phyloP scores from a whole-genome alignment of 2,113 vertebrate species.

The Uria lomvia region DNA sequence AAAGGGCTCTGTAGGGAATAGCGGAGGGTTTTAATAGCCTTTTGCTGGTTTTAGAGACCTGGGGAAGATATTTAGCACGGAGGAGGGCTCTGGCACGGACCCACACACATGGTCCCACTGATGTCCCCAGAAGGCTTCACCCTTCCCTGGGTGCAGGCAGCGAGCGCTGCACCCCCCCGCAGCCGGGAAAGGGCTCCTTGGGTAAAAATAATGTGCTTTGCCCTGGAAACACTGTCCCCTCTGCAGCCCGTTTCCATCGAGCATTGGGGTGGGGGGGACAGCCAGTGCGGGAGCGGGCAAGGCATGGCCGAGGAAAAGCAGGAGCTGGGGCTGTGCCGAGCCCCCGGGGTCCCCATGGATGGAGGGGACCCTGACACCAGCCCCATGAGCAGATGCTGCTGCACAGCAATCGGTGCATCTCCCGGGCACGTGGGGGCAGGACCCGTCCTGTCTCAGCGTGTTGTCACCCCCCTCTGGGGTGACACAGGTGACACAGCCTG shows the following conservation, averaged over 20 bases:
- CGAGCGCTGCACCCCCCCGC: background rate
- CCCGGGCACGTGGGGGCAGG: accelerated
- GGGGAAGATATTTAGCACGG: background rate
- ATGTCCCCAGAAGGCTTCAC: background rate
- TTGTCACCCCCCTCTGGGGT: background rate
- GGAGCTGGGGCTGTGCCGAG: background rate
- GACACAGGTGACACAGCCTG: background rate
- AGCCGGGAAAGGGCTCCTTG: background rate
- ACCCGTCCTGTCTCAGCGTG: accelerated
- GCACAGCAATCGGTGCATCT: background rate
- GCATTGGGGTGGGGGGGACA: background rate
- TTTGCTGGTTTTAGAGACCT: background rate
- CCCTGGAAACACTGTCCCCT: background rate
- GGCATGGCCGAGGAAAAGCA: background rate
- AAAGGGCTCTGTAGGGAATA: background rate
- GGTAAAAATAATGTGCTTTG: accelerated
- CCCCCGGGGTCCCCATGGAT: accelerated
- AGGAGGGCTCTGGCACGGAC: background rate
- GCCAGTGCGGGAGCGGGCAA: background rate
- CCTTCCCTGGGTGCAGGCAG: background rate
- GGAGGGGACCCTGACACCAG: background rate
- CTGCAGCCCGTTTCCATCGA: background rate
- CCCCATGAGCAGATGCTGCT: background rate
- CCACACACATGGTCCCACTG: accelerated
- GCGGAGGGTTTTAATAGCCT: accelerated